Evolutionary conservation across 2,113 vertebrate species (phyloP).

Genomic region (Corythoichthys intestinalis): DNA sequence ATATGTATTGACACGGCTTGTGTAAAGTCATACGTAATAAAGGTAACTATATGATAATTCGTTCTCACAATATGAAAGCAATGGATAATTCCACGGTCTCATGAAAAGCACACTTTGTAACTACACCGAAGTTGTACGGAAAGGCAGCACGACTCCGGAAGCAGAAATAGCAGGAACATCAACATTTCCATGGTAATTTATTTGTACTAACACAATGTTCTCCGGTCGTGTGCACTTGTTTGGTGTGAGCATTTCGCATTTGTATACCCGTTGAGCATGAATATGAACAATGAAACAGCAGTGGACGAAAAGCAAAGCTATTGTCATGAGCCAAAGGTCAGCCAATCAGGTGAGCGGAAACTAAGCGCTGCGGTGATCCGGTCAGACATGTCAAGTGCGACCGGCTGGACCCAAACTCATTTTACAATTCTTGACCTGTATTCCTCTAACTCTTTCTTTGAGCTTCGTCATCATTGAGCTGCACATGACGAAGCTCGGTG

Average conservation of each 20-base stretch:
- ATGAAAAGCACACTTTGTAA: not conserved
- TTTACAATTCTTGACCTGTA: slow-evolving; percentile 1
- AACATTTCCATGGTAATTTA: not conserved
- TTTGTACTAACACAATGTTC: not conserved
- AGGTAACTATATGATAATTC: not conserved
- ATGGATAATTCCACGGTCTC: not conserved
- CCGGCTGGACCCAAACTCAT: slow-evolving; percentile 31
- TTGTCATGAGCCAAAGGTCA: slow-evolving; percentile 58
- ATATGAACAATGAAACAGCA: not conserved
- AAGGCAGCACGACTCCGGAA: slow-evolving; percentile 39
- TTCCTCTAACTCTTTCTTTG: not conserved
- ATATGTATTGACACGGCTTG: not conserved
- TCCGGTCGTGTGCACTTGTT: not conserved
- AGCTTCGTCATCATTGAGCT: not conserved
- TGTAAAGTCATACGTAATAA: not conserved
- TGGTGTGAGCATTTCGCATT: not conserved
- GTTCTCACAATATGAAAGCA: not conserved
- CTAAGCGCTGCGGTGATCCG: slow-evolving; percentile 62
- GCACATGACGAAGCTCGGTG: not conserved
- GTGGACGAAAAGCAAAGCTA: slow-evolving; percentile 1
- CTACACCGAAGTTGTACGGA: rapidly evolving
- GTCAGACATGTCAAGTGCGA: slow-evolving; percentile 69
- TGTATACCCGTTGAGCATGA: not conserved
- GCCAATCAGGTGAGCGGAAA: slow-evolving; percentile 64
- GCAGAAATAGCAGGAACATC: not conserved